Conservation (phyloP, 2,888 invertebrate species). For the Oligia fasciuncula region DNA sequence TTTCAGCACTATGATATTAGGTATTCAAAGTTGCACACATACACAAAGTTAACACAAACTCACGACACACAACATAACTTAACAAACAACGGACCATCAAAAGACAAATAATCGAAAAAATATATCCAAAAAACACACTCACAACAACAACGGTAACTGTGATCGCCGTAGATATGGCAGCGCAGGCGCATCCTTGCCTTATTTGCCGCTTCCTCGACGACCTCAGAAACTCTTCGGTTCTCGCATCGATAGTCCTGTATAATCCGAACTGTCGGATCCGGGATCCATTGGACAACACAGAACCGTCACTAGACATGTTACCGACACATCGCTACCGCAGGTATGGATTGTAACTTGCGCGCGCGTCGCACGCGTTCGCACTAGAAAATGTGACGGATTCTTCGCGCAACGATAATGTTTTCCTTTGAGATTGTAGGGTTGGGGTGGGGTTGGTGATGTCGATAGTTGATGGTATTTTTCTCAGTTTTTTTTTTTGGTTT, state of each 20-base stretch:
- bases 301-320: slow-evolving; percentile 84
- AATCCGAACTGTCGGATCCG: slow-evolving; percentile 83
- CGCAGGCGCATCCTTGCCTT: slow-evolving; percentile 85
- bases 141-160: slow-evolving; percentile 87
- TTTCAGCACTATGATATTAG: not conserved
- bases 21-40: not conserved
- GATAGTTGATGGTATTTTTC: slow-evolving; percentile 35
- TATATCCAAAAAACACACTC: slow-evolving; percentile 70
- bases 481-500: not conserved
- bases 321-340: slow-evolving; percentile 78
- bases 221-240: slow-evolving; percentile 85
- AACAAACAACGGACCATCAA: not conserved
- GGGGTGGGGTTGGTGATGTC: slow-evolving; percentile 68
- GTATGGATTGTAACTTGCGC: slow-evolving; percentile 64
- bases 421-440: slow-evolving; percentile 81
- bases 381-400: slow-evolving; percentile 77
- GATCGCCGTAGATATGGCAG: slow-evolving; percentile 83
- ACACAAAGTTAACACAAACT: not conserved
- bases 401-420: slow-evolving; percentile 76
- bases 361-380: slow-evolving; percentile 75
- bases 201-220: slow-evolving; percentile 84
- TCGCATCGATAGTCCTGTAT: slow-evolving; percentile 84
- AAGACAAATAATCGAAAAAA: not conserved
- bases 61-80: not conserved
- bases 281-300: slow-evolving; percentile 76